These are phyloP conservation scores for Macrotrachela quadricornifera DNA, from an alignment of 1,140 invertebrate genomes.

Conservation along the genomic window DNA sequence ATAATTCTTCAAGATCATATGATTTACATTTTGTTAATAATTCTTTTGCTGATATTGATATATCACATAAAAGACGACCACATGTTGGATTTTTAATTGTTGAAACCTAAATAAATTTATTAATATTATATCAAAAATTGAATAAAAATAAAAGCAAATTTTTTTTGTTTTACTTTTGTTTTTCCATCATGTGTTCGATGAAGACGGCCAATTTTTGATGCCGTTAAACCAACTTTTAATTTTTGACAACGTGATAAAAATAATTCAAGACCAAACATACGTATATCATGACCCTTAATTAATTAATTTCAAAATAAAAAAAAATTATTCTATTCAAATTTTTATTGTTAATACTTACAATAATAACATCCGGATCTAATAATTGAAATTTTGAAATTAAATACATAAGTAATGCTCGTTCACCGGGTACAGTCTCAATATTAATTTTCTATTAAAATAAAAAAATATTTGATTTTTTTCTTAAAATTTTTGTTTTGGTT, in stretches of 20 bases:
- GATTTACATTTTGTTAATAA: constrained; percentile 57
- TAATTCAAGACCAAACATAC: constrained; percentile 63
- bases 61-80: constrained; percentile 73
- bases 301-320: neutral
- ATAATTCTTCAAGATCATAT: constrained; percentile 68
- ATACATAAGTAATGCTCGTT: constrained; percentile 57
- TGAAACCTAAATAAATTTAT: constrained; percentile 19
- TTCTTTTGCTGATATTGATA: constrained; percentile 77
- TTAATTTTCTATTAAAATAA: constrained; percentile 24
- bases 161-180: constrained; percentile 22
- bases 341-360: constrained; percentile 33
- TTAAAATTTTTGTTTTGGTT: no score
- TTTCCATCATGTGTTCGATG: constrained; percentile 41
- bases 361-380: constrained; percentile 72
- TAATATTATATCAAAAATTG: neutral
- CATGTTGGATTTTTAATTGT: constrained; percentile 22
- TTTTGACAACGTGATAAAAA: constrained; percentile 36
- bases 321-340: neutral
- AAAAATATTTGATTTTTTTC: no score
- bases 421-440: constrained; percentile 54
- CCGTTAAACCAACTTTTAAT: constrained; percentile 60
- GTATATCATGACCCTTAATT: constrained; percentile 55
- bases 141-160: neutral
- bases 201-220: constrained; percentile 68
- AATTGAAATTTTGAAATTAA: constrained; percentile 42